These are phyloP conservation scores for Gastrophryne carolinensis DNA, from an alignment of 2,797 vertebrate genomes.

Conservation along the genomic window DNA sequence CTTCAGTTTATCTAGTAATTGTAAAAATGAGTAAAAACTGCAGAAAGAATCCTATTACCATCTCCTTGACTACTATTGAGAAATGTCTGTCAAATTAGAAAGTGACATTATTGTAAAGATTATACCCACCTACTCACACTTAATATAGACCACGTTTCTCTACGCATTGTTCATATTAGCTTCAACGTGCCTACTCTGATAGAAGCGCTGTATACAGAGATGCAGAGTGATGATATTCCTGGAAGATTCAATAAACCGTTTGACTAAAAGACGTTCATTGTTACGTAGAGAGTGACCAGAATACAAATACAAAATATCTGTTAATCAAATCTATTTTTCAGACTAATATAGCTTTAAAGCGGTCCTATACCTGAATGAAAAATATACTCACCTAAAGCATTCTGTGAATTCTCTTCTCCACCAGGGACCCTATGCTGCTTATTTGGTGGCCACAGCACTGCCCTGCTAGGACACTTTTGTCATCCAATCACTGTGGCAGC, in stretches of 20 bases:
- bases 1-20: not conserved
- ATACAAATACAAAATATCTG: no score
- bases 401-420: no score
- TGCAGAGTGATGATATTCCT: not conserved
- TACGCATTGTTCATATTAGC: not conserved
- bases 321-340: no score
- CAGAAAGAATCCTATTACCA: slow-evolving; percentile 15
- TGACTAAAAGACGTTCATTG: no score
- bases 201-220: not conserved
- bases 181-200: not conserved
- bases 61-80: slow-evolving; percentile 6
- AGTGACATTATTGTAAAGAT: slow-evolving; percentile 35
- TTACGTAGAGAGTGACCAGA: no score
- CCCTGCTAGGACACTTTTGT: no score
- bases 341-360: no score
- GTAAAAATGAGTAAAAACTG: not conserved
- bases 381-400: no score
- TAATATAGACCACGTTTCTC: slow-evolving; percentile 18
- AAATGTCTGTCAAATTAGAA: slow-evolving; percentile 33
- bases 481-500: no score
- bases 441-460: no score
- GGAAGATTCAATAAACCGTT: not conserved
- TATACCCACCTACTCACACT: slow-evolving; percentile 19
- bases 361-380: no score
- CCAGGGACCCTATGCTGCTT: no score